A percentile compares a stretch with the other conserved stretches of the same genome.
phyloP scores from a whole-genome alignment of 2,797 vertebrate species.

The Galago senegalensis region DNA sequence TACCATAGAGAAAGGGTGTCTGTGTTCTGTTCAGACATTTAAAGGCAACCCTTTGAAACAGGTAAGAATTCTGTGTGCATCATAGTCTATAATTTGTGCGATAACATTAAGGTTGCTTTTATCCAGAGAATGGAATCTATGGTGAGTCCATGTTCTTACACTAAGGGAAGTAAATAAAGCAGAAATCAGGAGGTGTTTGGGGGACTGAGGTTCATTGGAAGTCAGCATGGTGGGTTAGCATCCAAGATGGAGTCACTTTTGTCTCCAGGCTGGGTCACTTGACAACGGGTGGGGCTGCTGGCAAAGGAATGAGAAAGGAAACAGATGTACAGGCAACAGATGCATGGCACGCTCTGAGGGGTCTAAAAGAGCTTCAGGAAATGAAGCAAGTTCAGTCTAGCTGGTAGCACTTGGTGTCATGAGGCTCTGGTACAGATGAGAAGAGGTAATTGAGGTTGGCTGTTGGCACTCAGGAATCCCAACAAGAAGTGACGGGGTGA shows the following conservation, averaged over 20 bases:
- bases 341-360: not conserved
- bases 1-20: not conserved
- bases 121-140: not conserved
- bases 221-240: not conserved
- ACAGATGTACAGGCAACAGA: not conserved
- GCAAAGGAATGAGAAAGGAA: not conserved
- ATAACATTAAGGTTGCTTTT: not conserved
- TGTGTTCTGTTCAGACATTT: not conserved
- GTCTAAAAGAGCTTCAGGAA: conserved; percentile 10
- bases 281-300: not conserved
- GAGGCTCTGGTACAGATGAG: not conserved
- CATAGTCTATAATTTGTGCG: not conserved
- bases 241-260: not conserved
- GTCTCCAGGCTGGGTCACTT: not conserved
- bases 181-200: not conserved
- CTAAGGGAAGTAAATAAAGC: not conserved
- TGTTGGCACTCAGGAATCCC: not conserved
- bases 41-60: not conserved
- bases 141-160: not conserved
- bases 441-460: conserved; percentile 14
- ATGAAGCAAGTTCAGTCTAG: not conserved
- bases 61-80: not conserved
- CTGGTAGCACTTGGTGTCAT: not conserved
- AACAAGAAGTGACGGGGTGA: not conserved
- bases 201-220: not conserved